phyloP scores from a whole-genome alignment of 2,888 invertebrate species.

The Luffia ferchaultella region DNA sequence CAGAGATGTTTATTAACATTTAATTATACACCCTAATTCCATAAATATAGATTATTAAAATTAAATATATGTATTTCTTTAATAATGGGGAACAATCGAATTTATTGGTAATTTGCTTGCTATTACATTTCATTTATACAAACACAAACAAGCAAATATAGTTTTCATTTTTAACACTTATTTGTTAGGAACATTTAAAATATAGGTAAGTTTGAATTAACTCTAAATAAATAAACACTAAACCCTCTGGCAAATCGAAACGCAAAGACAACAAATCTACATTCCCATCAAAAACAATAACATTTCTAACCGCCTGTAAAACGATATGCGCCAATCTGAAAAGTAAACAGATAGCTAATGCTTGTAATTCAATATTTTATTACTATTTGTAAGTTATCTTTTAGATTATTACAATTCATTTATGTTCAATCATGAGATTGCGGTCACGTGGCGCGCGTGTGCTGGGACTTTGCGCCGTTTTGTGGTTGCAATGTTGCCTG shows the following conservation, averaged over 20 bases:
- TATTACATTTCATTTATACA: too few species aligned
- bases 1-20: too few species aligned
- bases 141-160: too few species aligned
- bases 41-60: too few species aligned
- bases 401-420: slow-evolving; percentile 38
- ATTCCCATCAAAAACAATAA: slow-evolving; percentile 40
- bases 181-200: too few species aligned
- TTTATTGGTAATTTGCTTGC: too few species aligned
- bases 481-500: neutral
- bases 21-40: too few species aligned
- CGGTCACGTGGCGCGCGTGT: slow-evolving; percentile 47
- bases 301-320: slow-evolving; percentile 36
- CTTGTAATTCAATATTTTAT: slow-evolving; percentile 51
- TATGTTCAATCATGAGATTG: slow-evolving; percentile 37
- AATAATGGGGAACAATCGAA: too few species aligned
- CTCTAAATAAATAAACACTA: too few species aligned
- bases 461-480: slow-evolving; percentile 32
- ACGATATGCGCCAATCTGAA: slow-evolving; percentile 51
- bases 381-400: slow-evolving; percentile 44
- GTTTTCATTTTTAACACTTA: too few species aligned
- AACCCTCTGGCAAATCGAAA: neutral
- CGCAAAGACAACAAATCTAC: slow-evolving; percentile 1
- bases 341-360: slow-evolving; percentile 55
- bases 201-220: too few species aligned
- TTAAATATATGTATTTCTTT: too few species aligned